phyloP scores from a whole-genome alignment of 2,113 vertebrate genomes.

The Phylloscopus trochilus region DNA sequence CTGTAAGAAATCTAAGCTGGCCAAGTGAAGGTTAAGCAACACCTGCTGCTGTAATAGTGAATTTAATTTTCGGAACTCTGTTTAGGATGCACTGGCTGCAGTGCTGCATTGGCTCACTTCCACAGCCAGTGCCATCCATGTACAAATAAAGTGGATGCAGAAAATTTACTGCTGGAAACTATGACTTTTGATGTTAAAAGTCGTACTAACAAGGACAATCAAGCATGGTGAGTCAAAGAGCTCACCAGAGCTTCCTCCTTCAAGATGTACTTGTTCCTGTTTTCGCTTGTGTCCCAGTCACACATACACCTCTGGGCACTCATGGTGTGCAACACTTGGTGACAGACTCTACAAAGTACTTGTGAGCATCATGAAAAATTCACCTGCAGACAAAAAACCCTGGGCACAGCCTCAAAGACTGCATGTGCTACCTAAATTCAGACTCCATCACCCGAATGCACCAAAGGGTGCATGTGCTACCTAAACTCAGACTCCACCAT shows the following conservation, averaged over 20 bases:
- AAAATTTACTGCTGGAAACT: conserved; percentile 8
- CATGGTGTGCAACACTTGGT: not conserved
- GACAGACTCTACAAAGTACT: not conserved
- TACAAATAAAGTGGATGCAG: not conserved
- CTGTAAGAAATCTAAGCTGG: not conserved
- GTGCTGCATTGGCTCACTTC: not conserved
- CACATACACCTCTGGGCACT: not conserved
- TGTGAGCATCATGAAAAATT: not conserved
- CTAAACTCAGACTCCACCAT: not conserved
- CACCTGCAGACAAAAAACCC: not conserved
- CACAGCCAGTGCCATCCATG: not conserved
- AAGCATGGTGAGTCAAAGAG: not conserved
- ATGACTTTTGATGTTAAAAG: not conserved
- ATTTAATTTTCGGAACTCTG: not conserved
- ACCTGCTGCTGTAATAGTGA: not conserved
- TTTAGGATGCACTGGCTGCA: not conserved
- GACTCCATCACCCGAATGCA: not conserved
- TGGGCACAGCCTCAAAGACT: not conserved
- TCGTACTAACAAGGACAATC: not conserved
- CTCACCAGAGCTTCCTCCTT: not conserved
- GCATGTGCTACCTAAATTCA: not conserved
- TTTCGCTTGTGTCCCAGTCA: not conserved
- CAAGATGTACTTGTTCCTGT: not conserved
- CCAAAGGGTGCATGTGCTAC: not conserved
- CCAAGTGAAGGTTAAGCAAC: not conserved